These are phyloP conservation scores for Cephus spinipes DNA, from an alignment of 2,888 invertebrate genomes.

Conservation along the genomic window DNA sequence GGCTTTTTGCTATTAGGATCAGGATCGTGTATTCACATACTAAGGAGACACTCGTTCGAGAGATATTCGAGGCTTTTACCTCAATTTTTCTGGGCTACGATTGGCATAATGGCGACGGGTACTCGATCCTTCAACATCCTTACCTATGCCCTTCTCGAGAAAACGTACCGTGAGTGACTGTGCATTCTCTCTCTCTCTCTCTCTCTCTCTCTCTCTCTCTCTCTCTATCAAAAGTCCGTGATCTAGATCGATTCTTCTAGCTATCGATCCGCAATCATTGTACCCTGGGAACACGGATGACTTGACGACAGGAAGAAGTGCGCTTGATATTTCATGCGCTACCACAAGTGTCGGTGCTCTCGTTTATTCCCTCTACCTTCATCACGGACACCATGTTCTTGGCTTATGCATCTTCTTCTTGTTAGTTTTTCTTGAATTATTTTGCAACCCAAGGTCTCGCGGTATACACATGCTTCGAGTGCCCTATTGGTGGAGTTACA, in stretches of 20 bases:
- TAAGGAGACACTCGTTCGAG: conserved; percentile 31
- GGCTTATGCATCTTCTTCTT: conserved; percentile 32
- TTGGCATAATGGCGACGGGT: conserved; percentile 43
- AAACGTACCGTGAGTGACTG: conserved; percentile 29
- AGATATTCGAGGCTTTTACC: conserved; percentile 32
- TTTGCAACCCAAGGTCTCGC: neutral
- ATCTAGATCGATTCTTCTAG: conserved; percentile 29
- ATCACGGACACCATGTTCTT: conserved; percentile 28
- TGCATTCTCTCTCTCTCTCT: neutral
- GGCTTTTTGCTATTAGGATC: conserved; percentile 44
- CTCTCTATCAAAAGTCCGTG: too few species aligned
- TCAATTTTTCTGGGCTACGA: conserved; percentile 36
- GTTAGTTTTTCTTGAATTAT: conserved; percentile 28
- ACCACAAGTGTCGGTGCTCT: conserved; percentile 33
- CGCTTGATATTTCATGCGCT: neutral
- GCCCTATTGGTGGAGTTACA: neutral
- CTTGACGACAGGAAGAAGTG: neutral
- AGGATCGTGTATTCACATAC: conserved; percentile 39
- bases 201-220: too few species aligned
- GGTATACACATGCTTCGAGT: neutral
- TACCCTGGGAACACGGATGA: neutral
- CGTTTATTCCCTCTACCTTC: conserved; percentile 37
- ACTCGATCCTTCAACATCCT: conserved; percentile 39
- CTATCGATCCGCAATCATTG: neutral
- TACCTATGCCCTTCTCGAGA: conserved; percentile 39